Percentiles rank a stretch among this genome's conserved stretches.
These are phyloP conservation scores for Bovichtus diacanthus DNA, from an alignment of 2,797 vertebrate genomes.

Conservation along the genomic window DNA sequence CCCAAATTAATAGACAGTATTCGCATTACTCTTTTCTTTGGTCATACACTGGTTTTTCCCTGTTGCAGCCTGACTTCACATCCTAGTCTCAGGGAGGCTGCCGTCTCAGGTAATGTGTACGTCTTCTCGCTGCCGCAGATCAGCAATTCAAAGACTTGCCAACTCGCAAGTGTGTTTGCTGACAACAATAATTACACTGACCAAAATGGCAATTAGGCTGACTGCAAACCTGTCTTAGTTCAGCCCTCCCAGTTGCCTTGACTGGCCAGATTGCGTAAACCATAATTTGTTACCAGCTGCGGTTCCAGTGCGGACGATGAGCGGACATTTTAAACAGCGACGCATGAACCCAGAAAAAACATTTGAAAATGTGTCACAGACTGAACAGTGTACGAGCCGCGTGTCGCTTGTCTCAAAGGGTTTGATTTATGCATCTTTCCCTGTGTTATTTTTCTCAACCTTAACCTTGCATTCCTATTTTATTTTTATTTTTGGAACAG, in stretches of 20 bases:
- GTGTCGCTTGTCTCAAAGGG: neutral
- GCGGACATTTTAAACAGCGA: neutral
- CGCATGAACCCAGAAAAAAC: neutral
- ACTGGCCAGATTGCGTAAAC: conserved; percentile 58
- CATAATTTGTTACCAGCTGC: conserved; percentile 50
- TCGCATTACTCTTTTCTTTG: neutral
- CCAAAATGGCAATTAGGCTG: conserved; percentile 79
- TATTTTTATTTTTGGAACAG: conserved; percentile 1
- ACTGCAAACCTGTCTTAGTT: conserved; percentile 55
- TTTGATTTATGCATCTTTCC: neutral
- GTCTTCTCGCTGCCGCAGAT: conserved; percentile 46
- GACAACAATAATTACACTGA: conserved; percentile 81
- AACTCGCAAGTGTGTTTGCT: conserved; percentile 51
- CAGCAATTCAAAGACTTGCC: conserved; percentile 63
- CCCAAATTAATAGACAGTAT: neutral
- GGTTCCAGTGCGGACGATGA: conserved; percentile 1
- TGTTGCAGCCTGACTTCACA: neutral
- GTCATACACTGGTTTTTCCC: neutral
- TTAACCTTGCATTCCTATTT: neutral
- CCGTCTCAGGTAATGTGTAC: conserved; percentile 52
- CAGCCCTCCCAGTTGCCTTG: conserved; percentile 59
- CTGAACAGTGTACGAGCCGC: neutral
- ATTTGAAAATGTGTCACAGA: neutral
- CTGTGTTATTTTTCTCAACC: conserved; percentile 4
- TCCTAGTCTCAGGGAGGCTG: conserved; percentile 4